Percentiles rank a stretch among this genome's conserved stretches.
Evolutionary conservation across 1,140 invertebrate species (phyloP).

Genomic region (Hyposmocoma kahamanoa): DNA sequence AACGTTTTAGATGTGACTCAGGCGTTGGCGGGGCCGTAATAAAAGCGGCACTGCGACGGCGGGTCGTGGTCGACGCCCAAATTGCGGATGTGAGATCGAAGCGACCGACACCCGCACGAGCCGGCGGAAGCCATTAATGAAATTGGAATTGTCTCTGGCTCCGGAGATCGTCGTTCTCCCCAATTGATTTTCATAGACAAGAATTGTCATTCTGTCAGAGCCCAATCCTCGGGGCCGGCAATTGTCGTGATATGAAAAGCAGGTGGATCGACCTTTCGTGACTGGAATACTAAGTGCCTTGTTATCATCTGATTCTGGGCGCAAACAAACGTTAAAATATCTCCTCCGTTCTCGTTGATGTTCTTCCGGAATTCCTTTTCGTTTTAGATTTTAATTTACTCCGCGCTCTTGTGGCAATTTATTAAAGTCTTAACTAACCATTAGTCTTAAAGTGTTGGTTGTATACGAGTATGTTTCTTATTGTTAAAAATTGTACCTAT

Average conservation of each 20-base stretch:
- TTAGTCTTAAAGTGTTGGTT: no score
- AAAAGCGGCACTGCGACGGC: neutral
- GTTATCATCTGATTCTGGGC: conserved; percentile 57
- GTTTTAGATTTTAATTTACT: conserved; percentile 36
- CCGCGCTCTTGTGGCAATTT: no score
- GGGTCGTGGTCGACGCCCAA: neutral
- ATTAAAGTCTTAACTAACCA: no score
- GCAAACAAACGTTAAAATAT: conserved; percentile 41
- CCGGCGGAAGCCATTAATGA: conserved; percentile 47
- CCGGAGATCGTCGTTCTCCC: conserved; percentile 29
- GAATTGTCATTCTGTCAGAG: conserved; percentile 55
- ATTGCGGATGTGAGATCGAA: conserved; percentile 19
- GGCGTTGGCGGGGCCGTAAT: neutral
- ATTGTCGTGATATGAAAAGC: conserved; percentile 67
- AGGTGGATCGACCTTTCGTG: conserved; percentile 58
- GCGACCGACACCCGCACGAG: conserved; percentile 16
- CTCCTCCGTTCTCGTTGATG: conserved; percentile 26
- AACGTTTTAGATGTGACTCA: no score
- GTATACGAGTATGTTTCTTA: no score
- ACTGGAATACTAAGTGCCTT: conserved; percentile 61
- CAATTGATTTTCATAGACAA: conserved; percentile 61
- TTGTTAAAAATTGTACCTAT: no score
- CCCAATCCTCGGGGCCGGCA: conserved; percentile 51
- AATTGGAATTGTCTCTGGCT: conserved; percentile 42
- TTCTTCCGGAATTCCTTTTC: conserved; percentile 35